phyloP scores from a whole-genome alignment of 2,888 invertebrate genomes.

The Parnassius mnemosyne region DNA sequence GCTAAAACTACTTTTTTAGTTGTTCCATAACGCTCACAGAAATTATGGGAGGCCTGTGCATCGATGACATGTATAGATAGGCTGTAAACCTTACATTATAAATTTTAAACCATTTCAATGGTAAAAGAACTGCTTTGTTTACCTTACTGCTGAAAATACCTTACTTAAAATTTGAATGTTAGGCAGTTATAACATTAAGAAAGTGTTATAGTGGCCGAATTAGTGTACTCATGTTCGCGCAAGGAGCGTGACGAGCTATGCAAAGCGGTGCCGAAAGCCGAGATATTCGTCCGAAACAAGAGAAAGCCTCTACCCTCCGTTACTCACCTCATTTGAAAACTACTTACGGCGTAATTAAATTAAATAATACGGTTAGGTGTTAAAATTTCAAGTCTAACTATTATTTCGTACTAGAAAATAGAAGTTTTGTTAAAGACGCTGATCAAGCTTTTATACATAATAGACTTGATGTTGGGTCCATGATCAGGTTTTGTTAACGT shows the following conservation, averaged over 20 bases:
- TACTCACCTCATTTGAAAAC: conserved; percentile 26
- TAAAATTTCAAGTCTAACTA: no score
- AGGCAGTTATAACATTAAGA: conserved; percentile 29
- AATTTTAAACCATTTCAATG: no score
- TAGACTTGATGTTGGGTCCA: neutral
- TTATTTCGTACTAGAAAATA: no score
- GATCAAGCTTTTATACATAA: neutral
- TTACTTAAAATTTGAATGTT: neutral
- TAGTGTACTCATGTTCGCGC: conserved; percentile 35
- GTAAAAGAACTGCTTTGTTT: no score
- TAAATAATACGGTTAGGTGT: no score
- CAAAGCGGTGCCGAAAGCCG: conserved; percentile 51
- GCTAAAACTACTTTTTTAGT: no score
- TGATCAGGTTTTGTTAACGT: neutral
- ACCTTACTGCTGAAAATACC: neutral
- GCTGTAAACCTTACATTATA: no score
- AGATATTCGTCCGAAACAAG: conserved; percentile 54
- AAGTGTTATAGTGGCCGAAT: conserved; percentile 40
- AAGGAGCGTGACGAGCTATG: conserved; percentile 39
- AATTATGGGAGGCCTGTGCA: no score
- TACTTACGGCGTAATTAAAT: no score
- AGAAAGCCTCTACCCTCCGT: conserved; percentile 66
- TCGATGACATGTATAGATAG: no score
- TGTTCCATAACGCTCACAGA: no score
- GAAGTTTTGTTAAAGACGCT: no score